Evolutionary conservation across 37 sponge, comb jelly and placozoan species (phyloP), one percentile per base, ranked within the genome.

Genomic region (Ianthella basta): DNA sequence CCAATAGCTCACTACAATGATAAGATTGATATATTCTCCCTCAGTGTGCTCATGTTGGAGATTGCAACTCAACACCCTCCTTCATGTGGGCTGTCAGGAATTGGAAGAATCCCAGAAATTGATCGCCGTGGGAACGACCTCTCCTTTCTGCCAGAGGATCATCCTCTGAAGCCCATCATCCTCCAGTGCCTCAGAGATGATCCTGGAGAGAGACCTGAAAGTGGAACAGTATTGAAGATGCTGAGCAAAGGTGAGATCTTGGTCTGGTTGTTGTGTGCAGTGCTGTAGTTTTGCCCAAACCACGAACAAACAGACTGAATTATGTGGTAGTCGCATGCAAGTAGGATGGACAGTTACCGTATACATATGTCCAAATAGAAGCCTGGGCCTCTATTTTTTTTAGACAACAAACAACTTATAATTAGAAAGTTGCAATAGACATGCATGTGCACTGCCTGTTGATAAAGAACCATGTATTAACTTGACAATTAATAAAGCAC

Each of bases 121-220:
- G 53, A 78, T 15, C 34, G 79, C 34, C 79, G 79, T 54, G 41
- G 13, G 4, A 38, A 25, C 6, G 79, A 78, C 53, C 27, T 78
- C 18, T 44, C 79, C 55, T 15, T 6, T 37, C 16, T 78, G 37
- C 79, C 79, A 36, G 53, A 78, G 23, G 53, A 78, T n/a, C 79
- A 78, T 78, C 79, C 79, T 44, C 79, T 78, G n/a, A 78, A 78
- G 53, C 79, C 79, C 27, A 54, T 54, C 79, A 78, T 78, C 53
- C 53, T 78, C 53, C 79, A 25, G 18, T 44, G 79, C 53, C 79
- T 78, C 24, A 25, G 24, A 44, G 27, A 78, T 41, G 27, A 54
- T 78, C 55, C 79, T 38, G 53, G 19, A 41, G 79, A 54, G 25
- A 44, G 79, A n/a, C 79, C 79, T 1, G 37, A 55, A 6, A 25